Evolutionary conservation across 2,797 vertebrate genomes (phyloP).

Genomic region (Urosaurus nigricauda): DNA sequence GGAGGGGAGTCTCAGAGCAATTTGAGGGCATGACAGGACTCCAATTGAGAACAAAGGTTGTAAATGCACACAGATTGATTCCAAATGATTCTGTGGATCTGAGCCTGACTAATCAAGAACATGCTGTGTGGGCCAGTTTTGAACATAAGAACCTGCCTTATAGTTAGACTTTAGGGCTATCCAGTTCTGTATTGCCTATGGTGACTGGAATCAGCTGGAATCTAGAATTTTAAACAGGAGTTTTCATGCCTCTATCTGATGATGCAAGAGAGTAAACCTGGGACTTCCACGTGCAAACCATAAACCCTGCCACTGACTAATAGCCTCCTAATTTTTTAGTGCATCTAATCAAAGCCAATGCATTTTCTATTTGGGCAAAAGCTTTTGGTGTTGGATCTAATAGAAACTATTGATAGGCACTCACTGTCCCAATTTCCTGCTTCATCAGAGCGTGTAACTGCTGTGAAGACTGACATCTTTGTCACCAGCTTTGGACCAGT

Average conservation of each 20-base stretch:
- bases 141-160: slow-evolving; percentile 37
- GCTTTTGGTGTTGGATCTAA: slow-evolving; percentile 82
- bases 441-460: slow-evolving; percentile 99
- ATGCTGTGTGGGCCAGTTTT: slow-evolving; percentile 66
- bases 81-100: background rate
- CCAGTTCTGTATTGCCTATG: background rate
- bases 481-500: slow-evolving; percentile 99
- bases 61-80: background rate
- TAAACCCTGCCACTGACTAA: background rate
- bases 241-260: background rate
- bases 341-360: slow-evolving; percentile 78
- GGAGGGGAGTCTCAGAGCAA: background rate
- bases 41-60: background rate
- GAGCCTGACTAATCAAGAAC: slow-evolving; percentile 61
- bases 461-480: slow-evolving; percentile 99
- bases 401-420: slow-evolving; percentile 84
- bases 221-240: background rate
- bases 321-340: slow-evolving; percentile 67
- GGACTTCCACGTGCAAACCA: background rate
- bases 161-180: background rate
- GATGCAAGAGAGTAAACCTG: background rate
- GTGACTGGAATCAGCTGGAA: background rate
- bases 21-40: background rate
- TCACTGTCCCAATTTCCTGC: slow-evolving; percentile 93
- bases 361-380: slow-evolving; percentile 81